Conservation (phyloP, 2,113 vertebrate species). For the Bos javanicus region DNA sequence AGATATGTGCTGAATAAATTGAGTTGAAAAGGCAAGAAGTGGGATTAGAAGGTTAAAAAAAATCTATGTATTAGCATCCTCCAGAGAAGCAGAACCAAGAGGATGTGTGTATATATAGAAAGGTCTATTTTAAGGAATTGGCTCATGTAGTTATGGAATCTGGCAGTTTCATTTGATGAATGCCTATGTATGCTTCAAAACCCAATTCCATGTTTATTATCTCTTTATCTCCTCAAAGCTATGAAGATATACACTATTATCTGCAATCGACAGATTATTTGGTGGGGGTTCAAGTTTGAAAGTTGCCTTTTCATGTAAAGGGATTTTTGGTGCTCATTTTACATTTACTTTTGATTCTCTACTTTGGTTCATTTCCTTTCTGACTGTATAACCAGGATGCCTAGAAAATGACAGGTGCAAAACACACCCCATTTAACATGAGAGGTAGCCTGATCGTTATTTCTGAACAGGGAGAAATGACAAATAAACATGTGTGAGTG, state of each 20-base stretch:
- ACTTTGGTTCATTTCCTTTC: slow-evolving; percentile 10
- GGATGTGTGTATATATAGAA: not conserved
- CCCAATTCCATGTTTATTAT: not conserved
- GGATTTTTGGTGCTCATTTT: not conserved
- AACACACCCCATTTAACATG: not conserved
- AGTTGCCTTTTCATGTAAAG: not conserved
- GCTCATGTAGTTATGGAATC: not conserved
- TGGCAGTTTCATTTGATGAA: not conserved
- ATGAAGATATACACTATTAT: not conserved
- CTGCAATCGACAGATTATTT: not conserved
- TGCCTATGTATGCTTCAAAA: not conserved
- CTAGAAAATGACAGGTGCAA: not conserved
- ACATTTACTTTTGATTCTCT: not conserved
- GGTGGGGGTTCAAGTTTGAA: not conserved
- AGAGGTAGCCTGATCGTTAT: not conserved
- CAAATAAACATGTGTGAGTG: not conserved
- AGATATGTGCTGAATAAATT: not conserved
- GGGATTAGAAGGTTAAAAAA: not conserved
- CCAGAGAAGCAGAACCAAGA: not conserved
- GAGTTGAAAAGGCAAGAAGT: not conserved
- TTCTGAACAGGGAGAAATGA: slow-evolving; percentile 36
- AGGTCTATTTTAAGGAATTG: not conserved
- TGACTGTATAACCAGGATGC: not conserved
- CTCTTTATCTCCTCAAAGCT: not conserved
- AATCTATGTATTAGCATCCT: not conserved